These are phyloP conservation scores for Vanacampus margaritifer DNA, from an alignment of 2,113 vertebrate genomes.

Conservation along the genomic window DNA sequence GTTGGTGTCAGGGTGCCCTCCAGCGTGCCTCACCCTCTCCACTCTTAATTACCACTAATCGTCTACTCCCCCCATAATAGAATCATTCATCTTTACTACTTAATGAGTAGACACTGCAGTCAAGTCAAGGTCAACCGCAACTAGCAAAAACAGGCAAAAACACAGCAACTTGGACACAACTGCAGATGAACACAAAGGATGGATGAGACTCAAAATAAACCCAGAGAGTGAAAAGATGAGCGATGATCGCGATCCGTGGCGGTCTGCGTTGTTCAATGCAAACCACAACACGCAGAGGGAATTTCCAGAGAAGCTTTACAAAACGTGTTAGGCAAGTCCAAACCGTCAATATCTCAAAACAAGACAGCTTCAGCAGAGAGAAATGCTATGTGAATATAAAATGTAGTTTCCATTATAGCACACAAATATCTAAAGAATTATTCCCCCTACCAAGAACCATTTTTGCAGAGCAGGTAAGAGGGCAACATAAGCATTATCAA, in stretches of 20 bases:
- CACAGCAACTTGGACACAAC: slow-evolving; percentile 40
- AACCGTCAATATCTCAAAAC: slow-evolving; percentile 52
- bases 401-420: slow-evolving; percentile 32
- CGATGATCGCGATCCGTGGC: slow-evolving; percentile 40
- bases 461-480: slow-evolving; percentile 42
- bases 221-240: slow-evolving; percentile 25
- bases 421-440: slow-evolving; percentile 46
- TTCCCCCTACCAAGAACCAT: slow-evolving; percentile 20
- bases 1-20: slow-evolving; percentile 64
- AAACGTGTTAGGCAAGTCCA: slow-evolving; percentile 40
- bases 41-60: slow-evolving; percentile 77
- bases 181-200: slow-evolving; percentile 14
- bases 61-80: slow-evolving; percentile 71
- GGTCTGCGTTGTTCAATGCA: slow-evolving; percentile 42
- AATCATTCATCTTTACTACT: slow-evolving; percentile 76
- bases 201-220: slow-evolving; percentile 23
- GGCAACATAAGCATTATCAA: slow-evolving; percentile 23
- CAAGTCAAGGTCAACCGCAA: slow-evolving; percentile 68
- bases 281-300: slow-evolving; percentile 56
- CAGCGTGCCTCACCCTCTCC: slow-evolving; percentile 55
- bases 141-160: slow-evolving; percentile 38
- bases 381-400: slow-evolving; percentile 14
- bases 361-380: slow-evolving; percentile 2
- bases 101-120: slow-evolving; percentile 73
- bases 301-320: slow-evolving; percentile 60